Evolutionary conservation across 2,797 vertebrate genomes (phyloP).

Genomic region (Presbytis comata): DNA sequence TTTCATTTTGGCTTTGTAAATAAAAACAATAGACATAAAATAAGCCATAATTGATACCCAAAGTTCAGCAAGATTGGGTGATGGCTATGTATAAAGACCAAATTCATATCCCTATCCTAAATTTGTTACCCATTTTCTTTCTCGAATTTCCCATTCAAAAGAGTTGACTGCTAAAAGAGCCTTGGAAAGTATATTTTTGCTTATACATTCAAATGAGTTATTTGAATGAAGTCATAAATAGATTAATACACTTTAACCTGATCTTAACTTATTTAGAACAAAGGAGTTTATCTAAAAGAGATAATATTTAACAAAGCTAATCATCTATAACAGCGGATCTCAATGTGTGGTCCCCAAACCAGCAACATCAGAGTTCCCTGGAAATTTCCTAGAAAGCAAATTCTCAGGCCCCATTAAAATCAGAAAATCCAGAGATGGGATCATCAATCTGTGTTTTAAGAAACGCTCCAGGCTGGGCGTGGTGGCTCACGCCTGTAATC

Average conservation of each 20-base stretch:
- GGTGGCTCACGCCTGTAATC: no score
- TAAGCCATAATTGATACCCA: neutral
- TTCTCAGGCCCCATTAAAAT: neutral
- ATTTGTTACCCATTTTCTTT: neutral
- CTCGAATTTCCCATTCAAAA: neutral
- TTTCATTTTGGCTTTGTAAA: conserved; percentile 22
- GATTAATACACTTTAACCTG: neutral
- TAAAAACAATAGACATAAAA: conserved; percentile 26
- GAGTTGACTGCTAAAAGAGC: neutral
- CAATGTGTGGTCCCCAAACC: neutral
- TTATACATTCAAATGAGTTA: conserved; percentile 4
- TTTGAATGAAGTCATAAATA: conserved; percentile 14
- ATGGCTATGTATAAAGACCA: neutral
- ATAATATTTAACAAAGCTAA: neutral
- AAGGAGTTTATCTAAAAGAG: neutral
- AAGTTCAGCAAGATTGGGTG: neutral
- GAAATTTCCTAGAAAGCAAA: neutral
- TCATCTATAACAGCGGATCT: neutral
- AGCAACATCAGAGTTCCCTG: neutral
- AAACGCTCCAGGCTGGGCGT: neutral
- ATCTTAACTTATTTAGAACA: neutral
- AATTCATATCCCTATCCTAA: neutral
- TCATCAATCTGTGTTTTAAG: neutral
- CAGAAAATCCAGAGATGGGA: neutral
- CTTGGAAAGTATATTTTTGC: neutral